Percentiles rank a stretch among this genome's conserved stretches.
Conservation (phyloP, 2,888 invertebrate species). For the Morinoia aosen region DNA sequence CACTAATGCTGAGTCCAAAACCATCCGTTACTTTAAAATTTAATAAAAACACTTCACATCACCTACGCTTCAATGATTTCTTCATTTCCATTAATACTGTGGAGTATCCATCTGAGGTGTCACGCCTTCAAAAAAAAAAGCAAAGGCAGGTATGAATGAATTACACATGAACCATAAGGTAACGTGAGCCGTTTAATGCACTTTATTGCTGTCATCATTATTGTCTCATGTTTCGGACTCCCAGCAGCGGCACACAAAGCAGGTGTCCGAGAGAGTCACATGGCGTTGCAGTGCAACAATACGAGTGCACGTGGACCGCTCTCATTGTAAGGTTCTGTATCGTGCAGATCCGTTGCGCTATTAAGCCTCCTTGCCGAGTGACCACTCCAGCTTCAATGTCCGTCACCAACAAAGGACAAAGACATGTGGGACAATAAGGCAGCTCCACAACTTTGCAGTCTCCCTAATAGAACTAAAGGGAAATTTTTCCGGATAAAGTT, state of each 20-base stretch:
- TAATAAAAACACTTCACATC: too few species aligned
- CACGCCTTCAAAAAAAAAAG: neutral
- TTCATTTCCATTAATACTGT: neutral
- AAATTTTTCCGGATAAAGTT: neutral
- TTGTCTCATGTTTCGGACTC: neutral
- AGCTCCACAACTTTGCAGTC: neutral
- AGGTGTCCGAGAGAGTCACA: neutral
- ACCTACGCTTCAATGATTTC: too few species aligned
- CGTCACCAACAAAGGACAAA: neutral
- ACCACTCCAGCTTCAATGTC: conserved; percentile 18
- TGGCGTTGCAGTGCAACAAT: neutral
- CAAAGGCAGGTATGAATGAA: neutral
- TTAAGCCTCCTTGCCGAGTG: conserved; percentile 13
- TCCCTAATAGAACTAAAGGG: neutral
- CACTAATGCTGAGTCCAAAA: neutral
- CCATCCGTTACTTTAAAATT: too few species aligned
- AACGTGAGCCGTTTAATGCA: neutral
- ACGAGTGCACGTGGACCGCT: neutral
- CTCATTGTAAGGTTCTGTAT: neutral
- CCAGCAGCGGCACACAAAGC: neutral
- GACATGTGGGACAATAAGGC: neutral
- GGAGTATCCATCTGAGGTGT: neutral
- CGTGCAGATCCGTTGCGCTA: neutral
- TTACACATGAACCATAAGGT: neutral
- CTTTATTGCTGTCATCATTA: neutral